phyloP scores from a whole-genome alignment of 2,113 vertebrate genomes.

The Oncorhynchus nerka region DNA sequence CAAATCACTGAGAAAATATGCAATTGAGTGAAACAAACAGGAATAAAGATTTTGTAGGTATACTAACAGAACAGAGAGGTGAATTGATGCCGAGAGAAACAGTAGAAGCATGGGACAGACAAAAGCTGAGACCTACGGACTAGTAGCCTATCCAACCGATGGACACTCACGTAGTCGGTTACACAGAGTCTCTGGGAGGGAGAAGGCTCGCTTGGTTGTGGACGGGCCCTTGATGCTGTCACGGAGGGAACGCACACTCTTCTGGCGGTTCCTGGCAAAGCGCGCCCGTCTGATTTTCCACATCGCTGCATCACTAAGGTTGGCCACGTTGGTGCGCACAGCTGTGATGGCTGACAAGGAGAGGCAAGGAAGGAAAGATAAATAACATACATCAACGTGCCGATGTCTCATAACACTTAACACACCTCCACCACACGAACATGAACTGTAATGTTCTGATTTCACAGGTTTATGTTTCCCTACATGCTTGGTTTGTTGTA shows the following conservation, averaged over 20 bases:
- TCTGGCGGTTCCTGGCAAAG: conserved; percentile 96
- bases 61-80: conserved; percentile 5
- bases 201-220: conserved; percentile 91
- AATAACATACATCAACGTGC: background rate
- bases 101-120: conserved; percentile 10
- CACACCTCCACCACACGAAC: too few relatives aligned
- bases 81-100: conserved; percentile 24
- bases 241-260: conserved; percentile 91
- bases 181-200: conserved; percentile 91
- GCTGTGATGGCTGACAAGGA: conserved; percentile 88
- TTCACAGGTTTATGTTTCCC: too few relatives aligned
- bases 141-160: conserved; percentile 4
- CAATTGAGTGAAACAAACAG: background rate
- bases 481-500: too few relatives aligned
- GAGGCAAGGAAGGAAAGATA: background rate
- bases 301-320: conserved; percentile 93
- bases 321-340: conserved; percentile 95
- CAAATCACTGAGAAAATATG: background rate
- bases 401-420: too few relatives aligned
- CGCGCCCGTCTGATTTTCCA: conserved; percentile 98
- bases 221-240: conserved; percentile 89
- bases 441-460: too few relatives aligned
- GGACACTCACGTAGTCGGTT: conserved; percentile 89
- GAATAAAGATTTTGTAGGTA: background rate
- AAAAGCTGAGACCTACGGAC: background rate